Conservation (phyloP, 2,888 invertebrate genomes). For the Tetragonula carbonaria region DNA sequence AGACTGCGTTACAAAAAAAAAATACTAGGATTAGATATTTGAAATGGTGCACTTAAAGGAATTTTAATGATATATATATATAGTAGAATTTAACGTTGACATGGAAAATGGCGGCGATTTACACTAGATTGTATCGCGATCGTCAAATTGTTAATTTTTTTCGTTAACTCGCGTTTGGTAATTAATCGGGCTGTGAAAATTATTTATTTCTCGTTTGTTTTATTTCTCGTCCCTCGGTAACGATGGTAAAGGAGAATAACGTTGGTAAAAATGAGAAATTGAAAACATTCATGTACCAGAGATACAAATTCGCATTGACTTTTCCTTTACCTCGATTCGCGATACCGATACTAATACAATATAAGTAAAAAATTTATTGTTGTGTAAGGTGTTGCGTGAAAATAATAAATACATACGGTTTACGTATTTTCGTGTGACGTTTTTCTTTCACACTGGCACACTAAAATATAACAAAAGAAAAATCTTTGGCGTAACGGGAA, state of each 20-base stretch:
- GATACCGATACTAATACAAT: conserved; percentile 44
- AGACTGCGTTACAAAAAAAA: conserved; percentile 47
- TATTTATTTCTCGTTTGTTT: conserved; percentile 21
- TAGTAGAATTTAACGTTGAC: neutral
- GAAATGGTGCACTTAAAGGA: conserved; percentile 50
- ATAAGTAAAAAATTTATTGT: conserved; percentile 52
- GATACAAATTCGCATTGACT: neutral
- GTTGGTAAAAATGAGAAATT: neutral
- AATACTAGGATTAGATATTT: conserved; percentile 31
- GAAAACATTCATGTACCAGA: neutral
- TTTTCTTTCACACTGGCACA: conserved; percentile 36
- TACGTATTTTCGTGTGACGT: conserved; percentile 30
- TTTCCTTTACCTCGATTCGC: conserved; percentile 25
- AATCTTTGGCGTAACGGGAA: neutral
- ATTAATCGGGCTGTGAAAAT: conserved; percentile 59
- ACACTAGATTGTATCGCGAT: conserved; percentile 21
- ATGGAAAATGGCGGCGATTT: neutral
- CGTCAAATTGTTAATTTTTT: conserved; percentile 3
- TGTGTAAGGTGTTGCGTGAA: conserved; percentile 68
- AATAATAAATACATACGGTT: conserved; percentile 65
- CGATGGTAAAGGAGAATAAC: neutral
- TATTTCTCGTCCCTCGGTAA: neutral
- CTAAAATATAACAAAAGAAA: neutral
- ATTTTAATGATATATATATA: conserved; percentile 22
- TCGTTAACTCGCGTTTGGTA: conserved; percentile 12